These are phyloP conservation scores for Nasonia longicornis DNA, from an alignment of 1,140 invertebrate species.

Conservation along the genomic window DNA sequence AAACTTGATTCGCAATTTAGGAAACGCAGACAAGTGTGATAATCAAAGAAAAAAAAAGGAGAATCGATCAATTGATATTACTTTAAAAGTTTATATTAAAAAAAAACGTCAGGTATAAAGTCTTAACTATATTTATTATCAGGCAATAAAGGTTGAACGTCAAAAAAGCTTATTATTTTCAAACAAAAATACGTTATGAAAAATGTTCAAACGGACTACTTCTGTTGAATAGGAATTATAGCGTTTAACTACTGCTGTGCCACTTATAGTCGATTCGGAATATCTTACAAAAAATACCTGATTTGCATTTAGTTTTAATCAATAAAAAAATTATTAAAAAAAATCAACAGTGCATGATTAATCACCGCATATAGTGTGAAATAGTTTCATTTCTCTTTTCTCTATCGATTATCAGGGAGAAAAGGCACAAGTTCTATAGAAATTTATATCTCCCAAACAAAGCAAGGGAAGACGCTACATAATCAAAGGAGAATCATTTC, in stretches of 20 bases:
- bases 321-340: background rate
- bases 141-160: slow-evolving; percentile 36
- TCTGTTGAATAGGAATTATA: slow-evolving; percentile 22
- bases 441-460: slow-evolving; percentile 35
- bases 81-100: slow-evolving; percentile 8
- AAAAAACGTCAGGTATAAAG: slow-evolving; percentile 24
- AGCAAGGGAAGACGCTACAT: slow-evolving; percentile 42
- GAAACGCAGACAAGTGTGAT: slow-evolving; percentile 35
- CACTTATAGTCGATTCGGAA: slow-evolving; percentile 5
- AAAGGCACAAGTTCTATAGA: slow-evolving; percentile 41
- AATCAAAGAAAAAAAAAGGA: slow-evolving; percentile 30
- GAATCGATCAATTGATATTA: background rate
- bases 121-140: slow-evolving; percentile 17
- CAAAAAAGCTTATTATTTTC: slow-evolving; percentile 29
- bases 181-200: slow-evolving; percentile 11
- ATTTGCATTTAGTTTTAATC: background rate
- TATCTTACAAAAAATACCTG: slow-evolving; percentile 31
- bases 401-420: slow-evolving; percentile 28
- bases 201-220: slow-evolving; percentile 18
- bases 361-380: slow-evolving; percentile 10
- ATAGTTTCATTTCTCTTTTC: slow-evolving; percentile 29
- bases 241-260: slow-evolving; percentile 17
- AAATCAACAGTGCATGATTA: slow-evolving; percentile 15
- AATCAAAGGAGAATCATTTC: slow-evolving; percentile 40
- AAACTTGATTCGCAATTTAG: slow-evolving; percentile 31